These are phyloP conservation scores for Platichthys stellatus DNA, from an alignment of 2,113 vertebrate genomes.

Conservation along the genomic window DNA sequence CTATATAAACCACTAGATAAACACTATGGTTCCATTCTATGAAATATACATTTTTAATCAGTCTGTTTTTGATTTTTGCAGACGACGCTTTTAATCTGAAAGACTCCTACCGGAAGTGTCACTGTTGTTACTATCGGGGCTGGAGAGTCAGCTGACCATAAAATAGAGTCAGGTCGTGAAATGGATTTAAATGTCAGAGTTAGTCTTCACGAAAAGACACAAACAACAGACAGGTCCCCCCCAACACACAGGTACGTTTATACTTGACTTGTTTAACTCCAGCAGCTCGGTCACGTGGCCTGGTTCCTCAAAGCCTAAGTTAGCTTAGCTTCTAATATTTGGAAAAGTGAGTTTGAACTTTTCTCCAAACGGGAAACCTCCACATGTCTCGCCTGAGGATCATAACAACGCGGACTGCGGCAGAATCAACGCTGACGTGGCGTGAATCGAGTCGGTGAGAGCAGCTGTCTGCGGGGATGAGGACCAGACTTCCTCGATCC, in stretches of 20 bases:
- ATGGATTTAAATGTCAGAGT: conserved; percentile 2
- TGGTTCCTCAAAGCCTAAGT: background rate
- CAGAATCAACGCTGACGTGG: accelerated
- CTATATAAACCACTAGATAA: background rate
- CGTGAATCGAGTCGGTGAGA: background rate
- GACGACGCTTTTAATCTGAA: conserved; percentile 20
- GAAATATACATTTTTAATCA: background rate
- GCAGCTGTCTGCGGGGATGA: background rate
- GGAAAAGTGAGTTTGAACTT: background rate
- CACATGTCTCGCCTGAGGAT: background rate
- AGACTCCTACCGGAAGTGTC: background rate
- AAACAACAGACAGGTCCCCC: background rate
- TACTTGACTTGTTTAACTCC: background rate
- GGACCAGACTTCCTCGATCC: background rate
- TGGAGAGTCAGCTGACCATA: conserved; percentile 34
- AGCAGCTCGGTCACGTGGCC: background rate
- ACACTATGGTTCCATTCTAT: background rate
- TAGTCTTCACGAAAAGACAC: background rate
- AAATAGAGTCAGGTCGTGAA: background rate
- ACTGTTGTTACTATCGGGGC: background rate
- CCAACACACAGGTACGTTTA: conserved; percentile 24
- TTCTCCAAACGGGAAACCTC: too few species aligned
- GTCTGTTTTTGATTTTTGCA: background rate
- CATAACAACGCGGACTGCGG: accelerated
- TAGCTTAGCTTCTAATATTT: background rate